These are phyloP conservation scores for Labeo calbasu DNA, from an alignment of 2,797 vertebrate genomes.

Conservation along the genomic window DNA sequence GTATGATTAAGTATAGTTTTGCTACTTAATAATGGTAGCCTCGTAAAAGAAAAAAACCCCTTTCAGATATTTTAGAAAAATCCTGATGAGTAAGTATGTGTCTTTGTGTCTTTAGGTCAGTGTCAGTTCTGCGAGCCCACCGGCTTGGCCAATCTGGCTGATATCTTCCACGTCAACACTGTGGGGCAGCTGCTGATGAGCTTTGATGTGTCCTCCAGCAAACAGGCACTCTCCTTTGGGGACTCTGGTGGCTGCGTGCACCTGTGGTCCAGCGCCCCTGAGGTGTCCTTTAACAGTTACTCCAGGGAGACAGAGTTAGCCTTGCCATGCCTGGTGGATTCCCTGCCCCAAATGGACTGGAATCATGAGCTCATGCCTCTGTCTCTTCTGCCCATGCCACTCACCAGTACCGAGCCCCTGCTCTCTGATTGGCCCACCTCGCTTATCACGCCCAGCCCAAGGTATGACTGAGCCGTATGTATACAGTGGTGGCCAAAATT, in stretches of 20 bases:
- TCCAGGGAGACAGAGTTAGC: constrained; percentile 94
- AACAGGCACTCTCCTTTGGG: constrained; percentile 93
- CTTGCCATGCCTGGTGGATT: constrained; percentile 92
- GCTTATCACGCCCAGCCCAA: constrained; percentile 85
- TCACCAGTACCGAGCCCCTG: constrained; percentile 85
- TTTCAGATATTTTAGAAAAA: background rate
- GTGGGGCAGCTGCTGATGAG: constrained; percentile 96
- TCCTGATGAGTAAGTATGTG: background rate
- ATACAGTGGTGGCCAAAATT: no score
- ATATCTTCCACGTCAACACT: constrained; percentile 95
- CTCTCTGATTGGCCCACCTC: constrained; percentile 90
- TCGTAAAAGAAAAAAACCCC: background rate
- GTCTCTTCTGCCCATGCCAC: constrained; percentile 91
- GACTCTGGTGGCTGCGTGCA: constrained; percentile 95
- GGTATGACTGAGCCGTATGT: constrained; percentile 72
- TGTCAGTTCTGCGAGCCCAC: constrained; percentile 99
- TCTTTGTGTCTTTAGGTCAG: constrained; percentile 78
- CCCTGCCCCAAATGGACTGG: constrained; percentile 94
- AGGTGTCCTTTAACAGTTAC: constrained; percentile 92
- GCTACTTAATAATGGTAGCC: background rate
- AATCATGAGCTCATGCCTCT: constrained; percentile 93
- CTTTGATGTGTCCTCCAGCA: constrained; percentile 94
- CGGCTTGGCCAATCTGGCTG: constrained; percentile 91
- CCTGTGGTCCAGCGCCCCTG: constrained; percentile 92
- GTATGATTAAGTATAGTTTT: background rate